Evolutionary conservation across 1,140 invertebrate genomes (phyloP), one percentile per base, ranked within the genome.

Genomic region (Babylonia areolata): DNA sequence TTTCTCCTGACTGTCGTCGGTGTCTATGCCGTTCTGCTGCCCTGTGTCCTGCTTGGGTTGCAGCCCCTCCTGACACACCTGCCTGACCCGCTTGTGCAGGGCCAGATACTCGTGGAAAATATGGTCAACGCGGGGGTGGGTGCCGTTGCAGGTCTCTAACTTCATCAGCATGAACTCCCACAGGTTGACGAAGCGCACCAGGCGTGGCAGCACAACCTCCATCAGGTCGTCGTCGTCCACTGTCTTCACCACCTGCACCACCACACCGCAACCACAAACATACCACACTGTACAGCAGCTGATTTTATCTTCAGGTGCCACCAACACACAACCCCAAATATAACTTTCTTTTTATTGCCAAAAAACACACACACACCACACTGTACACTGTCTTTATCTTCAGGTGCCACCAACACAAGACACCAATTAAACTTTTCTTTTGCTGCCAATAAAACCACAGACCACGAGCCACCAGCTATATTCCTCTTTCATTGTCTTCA

Each of bases 91-190:
- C 64, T 92, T 89, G 37, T 94, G 88, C 28, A 95, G 89, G 20
- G 90, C 85, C 85, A 92, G 90, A 86, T 93, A 93, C 88, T 95
- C 92, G 17, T 92, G 91, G 85, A 91, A 92, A 31, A 94, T 92
- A 51, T 91, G 90, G 58, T 90, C 89, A 37, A 90, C 88, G 80
- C 92, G 88, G 15, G 93, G 92, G 71, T 87, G 82, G 28, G 88
- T 51, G 73, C 91, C 91, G 20, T 89, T 86, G 35, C 89, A 93
- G 85, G 91, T 91, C 86, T 94, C 93, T 51, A 92, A 92, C 88
- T 95, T 95, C 91, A 94, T 93, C 35, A 95, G 85, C 58, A 95
- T 89, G 85, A 95, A 95, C 85, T 95, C 95, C 95, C 95, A 95
- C 0, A 94, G 88, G 0, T 93, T 93, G 75, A 95, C 89, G 46